phyloP scores from a whole-genome alignment of 1,140 invertebrate species.

The Heliconius nattereri region DNA sequence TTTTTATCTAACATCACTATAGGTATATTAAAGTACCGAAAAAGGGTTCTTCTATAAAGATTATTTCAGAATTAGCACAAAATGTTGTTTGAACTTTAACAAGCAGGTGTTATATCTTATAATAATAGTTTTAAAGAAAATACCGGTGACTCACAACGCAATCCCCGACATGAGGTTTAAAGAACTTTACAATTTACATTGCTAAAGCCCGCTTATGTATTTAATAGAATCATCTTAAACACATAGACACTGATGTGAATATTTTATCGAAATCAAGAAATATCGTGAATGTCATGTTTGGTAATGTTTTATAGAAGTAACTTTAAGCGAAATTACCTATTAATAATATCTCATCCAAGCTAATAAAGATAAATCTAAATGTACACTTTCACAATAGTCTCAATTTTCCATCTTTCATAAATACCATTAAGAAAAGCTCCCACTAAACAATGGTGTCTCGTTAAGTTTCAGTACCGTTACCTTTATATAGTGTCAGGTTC shows the following conservation, averaged over 20 bases:
- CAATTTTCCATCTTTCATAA: conserved; percentile 12
- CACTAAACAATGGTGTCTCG: conserved; percentile 24
- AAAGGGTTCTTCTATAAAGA: neutral
- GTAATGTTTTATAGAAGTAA: no score
- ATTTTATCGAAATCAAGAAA: neutral
- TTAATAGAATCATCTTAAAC: neutral
- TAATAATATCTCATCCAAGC: no score
- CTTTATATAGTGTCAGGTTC: conserved; percentile 35
- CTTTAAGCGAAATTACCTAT: no score
- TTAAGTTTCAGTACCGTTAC: conserved; percentile 16
- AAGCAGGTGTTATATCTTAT: neutral
- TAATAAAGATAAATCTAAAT: neutral
- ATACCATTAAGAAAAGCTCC: neutral
- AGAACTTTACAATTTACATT: neutral
- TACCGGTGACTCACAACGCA: neutral
- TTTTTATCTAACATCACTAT: no score
- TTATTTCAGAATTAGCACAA: neutral
- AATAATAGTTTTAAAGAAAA: neutral
- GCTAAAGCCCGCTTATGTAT: neutral
- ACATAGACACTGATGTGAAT: neutral
- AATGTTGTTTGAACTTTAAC: neutral
- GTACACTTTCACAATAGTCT: neutral
- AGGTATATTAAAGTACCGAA: no score
- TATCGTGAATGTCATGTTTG: neutral
- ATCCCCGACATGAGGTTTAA: neutral